These are phyloP conservation scores for Varanus salvator DNA, from an alignment of 2,113 vertebrate species.

Conservation along the genomic window DNA sequence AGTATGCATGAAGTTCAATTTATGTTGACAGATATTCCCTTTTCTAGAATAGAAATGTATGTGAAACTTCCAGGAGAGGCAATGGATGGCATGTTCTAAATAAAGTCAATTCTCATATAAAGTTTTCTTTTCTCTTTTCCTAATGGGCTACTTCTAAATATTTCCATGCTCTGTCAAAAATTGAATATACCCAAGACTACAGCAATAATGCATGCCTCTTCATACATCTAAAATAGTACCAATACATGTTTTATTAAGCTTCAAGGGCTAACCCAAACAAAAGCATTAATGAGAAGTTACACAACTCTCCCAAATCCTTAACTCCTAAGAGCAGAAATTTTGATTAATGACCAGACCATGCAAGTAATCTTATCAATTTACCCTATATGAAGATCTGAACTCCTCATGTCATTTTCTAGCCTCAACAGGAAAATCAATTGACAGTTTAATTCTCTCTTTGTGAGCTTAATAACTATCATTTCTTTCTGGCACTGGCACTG, in stretches of 20 bases:
- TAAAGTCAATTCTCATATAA: neutral
- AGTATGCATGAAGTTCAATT: neutral
- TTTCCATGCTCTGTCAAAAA: neutral
- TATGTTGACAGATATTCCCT: neutral
- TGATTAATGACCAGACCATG: neutral
- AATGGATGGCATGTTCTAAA: neutral
- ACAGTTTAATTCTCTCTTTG: neutral
- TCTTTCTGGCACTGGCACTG: neutral
- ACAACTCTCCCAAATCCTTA: neutral
- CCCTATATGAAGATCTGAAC: neutral
- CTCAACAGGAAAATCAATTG: neutral
- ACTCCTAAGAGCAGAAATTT: neutral
- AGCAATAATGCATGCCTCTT: neutral
- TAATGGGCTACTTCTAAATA: neutral
- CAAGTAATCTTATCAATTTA: neutral
- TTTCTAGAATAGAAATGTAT: neutral
- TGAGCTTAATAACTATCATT: neutral
- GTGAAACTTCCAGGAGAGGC: neutral
- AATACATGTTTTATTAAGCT: conserved; percentile 19
- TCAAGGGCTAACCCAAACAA: neutral
- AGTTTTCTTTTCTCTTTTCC: neutral
- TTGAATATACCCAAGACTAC: neutral
- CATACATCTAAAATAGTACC: neutral
- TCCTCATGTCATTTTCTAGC: neutral
- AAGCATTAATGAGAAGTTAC: neutral